Evolutionary conservation across 2,797 vertebrate genomes (phyloP).

Genomic region (Falco biarmicus): DNA sequence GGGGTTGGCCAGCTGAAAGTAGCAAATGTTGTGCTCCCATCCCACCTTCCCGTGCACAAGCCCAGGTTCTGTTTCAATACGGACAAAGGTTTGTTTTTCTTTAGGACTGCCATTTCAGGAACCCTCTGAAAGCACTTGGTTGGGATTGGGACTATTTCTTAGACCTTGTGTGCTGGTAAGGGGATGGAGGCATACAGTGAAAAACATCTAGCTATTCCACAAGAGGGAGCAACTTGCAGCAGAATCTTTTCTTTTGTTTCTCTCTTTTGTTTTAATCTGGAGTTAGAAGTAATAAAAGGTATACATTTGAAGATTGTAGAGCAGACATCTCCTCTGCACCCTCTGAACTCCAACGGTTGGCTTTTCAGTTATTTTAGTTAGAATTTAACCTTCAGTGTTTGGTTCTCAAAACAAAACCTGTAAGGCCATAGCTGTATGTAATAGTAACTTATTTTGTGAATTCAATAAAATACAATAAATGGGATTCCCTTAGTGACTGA

Average conservation of each 20-base stretch:
- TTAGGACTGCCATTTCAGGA: neutral
- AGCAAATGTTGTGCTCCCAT: neutral
- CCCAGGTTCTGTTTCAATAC: neutral
- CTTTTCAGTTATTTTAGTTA: neutral
- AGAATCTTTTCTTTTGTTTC: neutral
- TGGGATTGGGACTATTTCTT: neutral
- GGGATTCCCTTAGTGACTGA: neutral
- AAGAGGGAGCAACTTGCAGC: constrained; percentile 24
- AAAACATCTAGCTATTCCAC: neutral
- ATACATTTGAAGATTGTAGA: neutral
- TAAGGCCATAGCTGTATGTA: neutral
- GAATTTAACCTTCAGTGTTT: neutral
- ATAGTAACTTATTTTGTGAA: neutral
- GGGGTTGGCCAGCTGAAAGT: neutral
- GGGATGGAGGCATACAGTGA: neutral
- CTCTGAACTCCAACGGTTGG: neutral
- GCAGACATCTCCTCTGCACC: neutral
- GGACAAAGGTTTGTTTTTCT: neutral
- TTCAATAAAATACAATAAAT: neutral
- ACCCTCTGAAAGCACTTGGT: neutral
- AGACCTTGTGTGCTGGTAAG: neutral
- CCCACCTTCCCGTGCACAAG: neutral
- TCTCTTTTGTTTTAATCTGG: neutral
- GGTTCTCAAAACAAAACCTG: neutral
- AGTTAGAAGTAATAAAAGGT: neutral